A percentile compares a stretch with the other conserved stretches of the same genome.
phyloP scores from a whole-genome alignment of 2,797 vertebrate genomes.

The Molossus alvarezi region DNA sequence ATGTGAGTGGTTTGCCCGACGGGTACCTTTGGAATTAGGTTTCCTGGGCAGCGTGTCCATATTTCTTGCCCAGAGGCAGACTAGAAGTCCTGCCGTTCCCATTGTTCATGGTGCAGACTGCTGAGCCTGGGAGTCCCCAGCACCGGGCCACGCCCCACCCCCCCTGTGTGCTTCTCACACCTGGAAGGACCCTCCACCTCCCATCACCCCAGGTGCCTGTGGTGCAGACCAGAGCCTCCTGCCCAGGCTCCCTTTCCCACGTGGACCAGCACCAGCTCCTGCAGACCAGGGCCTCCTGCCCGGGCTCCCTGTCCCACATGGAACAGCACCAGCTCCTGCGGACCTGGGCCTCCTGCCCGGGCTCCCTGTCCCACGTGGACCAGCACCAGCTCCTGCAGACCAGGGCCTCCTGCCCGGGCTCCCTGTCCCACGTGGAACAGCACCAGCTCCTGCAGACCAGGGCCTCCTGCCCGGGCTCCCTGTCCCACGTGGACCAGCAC shows the following conservation, averaged over 20 bases:
- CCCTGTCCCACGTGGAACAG: fast-evolving
- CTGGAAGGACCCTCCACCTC: fast-evolving
- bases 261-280: too few species aligned
- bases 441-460: fast-evolving
- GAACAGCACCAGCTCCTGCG: too few species aligned
- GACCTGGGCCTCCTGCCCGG: too few species aligned
- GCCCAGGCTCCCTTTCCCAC: too few species aligned
- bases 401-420: fast-evolving
- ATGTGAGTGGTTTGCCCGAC: fast-evolving
- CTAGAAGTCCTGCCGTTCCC: fast-evolving
- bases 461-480: neutral
- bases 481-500: fast-evolving
- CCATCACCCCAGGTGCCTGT: fast-evolving
- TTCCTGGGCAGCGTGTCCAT: neutral
- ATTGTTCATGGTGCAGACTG: fast-evolving
- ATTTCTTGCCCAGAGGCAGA: neutral
- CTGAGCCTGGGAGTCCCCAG: fast-evolving
- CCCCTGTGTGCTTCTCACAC: fast-evolving
- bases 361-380: too few species aligned
- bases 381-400: too few species aligned
- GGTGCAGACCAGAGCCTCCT: neutral
- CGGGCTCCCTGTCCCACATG: too few species aligned
- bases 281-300: too few species aligned
- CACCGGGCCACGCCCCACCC: fast-evolving
- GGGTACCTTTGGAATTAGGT: neutral